phyloP scores from a whole-genome alignment of 2,797 vertebrate species.

The Acanthornis magna region DNA sequence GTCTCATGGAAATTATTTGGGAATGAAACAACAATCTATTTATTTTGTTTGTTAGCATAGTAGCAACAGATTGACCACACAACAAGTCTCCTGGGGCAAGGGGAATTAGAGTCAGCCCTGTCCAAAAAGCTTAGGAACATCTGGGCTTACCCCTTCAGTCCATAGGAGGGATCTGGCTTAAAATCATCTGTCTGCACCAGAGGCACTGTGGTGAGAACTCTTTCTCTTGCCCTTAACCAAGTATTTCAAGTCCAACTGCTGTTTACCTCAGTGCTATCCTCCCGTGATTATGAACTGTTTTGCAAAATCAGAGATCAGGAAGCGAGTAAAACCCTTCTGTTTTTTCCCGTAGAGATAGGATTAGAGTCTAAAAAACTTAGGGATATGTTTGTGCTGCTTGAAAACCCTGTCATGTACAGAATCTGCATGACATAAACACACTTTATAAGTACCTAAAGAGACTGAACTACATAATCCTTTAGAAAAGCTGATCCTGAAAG shows the following conservation, averaged over 20 bases:
- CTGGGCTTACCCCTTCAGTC: not conserved
- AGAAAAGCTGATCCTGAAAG: constrained; percentile 8
- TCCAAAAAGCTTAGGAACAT: not conserved
- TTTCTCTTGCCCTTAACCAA: not conserved
- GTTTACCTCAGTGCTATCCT: not conserved
- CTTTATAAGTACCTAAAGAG: not conserved
- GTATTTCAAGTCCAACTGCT: not conserved
- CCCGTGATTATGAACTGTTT: not conserved
- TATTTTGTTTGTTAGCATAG: not conserved
- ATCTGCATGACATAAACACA: not conserved
- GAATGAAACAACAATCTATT: not conserved
- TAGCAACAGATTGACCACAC: not conserved
- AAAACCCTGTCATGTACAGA: not conserved
- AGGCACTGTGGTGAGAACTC: not conserved
- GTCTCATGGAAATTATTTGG: not conserved
- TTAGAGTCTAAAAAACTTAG: not conserved
- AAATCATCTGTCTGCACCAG: not conserved
- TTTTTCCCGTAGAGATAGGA: not conserved
- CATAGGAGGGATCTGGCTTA: not conserved
- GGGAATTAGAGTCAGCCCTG: not conserved
- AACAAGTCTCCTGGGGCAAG: not conserved
- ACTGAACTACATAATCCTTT: not conserved
- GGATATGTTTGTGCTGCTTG: not conserved
- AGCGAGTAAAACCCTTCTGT: not conserved
- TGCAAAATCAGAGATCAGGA: constrained; percentile 5